These are phyloP conservation scores for Larimichthys polyactis DNA, from an alignment of 2,113 vertebrate genomes.

Conservation along the genomic window DNA sequence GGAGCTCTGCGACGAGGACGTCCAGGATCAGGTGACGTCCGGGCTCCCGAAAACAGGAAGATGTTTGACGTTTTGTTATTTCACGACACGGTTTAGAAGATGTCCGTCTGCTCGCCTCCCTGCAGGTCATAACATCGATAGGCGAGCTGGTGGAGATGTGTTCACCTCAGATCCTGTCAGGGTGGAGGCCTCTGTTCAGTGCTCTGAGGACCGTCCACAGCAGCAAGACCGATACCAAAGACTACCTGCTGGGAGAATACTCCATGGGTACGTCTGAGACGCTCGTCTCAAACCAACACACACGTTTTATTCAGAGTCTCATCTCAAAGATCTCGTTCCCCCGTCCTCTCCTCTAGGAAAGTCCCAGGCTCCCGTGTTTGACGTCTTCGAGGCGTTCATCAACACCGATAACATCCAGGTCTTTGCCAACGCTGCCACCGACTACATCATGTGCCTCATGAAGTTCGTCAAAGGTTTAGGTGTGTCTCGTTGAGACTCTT, in stretches of 20 bases:
- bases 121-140: slow-evolving; percentile 95
- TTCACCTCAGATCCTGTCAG: slow-evolving; percentile 95
- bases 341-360: slow-evolving; percentile 84
- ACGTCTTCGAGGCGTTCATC: slow-evolving; percentile 98
- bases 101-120: neutral
- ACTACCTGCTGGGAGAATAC: slow-evolving; percentile 95
- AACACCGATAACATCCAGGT: slow-evolving; percentile 98
- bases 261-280: slow-evolving; percentile 86
- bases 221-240: slow-evolving; percentile 92
- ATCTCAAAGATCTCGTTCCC: neutral
- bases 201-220: slow-evolving; percentile 94
- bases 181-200: slow-evolving; percentile 97
- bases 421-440: slow-evolving; percentile 97
- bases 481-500: slow-evolving; percentile 68
- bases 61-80: neutral
- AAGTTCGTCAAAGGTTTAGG: slow-evolving; percentile 99
- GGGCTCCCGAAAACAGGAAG: neutral
- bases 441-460: slow-evolving; percentile 99
- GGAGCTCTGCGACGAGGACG: slow-evolving; percentile 96
- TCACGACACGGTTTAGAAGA: no score
- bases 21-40: slow-evolving; percentile 93
- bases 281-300: neutral
- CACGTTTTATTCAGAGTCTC: neutral
- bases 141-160: slow-evolving; percentile 98
- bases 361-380: slow-evolving; percentile 95